Evolutionary conservation across 2,888 invertebrate species (phyloP).

Genomic region (Liopterus haemorrhoidalis): DNA sequence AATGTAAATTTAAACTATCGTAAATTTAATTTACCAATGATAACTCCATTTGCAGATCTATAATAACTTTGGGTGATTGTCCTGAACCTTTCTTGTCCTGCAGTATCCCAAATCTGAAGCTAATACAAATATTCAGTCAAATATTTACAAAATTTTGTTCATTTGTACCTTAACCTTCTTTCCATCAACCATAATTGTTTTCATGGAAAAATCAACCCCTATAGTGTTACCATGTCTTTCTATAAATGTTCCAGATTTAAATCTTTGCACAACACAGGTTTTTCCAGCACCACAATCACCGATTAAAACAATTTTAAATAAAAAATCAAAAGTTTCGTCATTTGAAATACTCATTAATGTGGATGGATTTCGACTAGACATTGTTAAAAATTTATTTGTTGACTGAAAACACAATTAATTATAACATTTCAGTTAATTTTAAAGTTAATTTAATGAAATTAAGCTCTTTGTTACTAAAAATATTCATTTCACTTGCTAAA

Average conservation of each 20-base stretch:
- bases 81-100: conserved; percentile 92
- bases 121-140: conserved; percentile 41
- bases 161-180: conserved; percentile 84
- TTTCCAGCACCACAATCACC: conserved; percentile 89
- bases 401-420: conserved; percentile 3
- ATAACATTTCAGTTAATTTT: too few relatives aligned
- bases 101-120: conserved; percentile 96
- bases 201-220: conserved; percentile 98
- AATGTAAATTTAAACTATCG: conserved; percentile 5
- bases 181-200: conserved; percentile 87
- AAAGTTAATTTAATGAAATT: too few relatives aligned
- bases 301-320: conserved; percentile 92
- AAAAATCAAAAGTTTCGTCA: conserved; percentile 84
- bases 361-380: conserved; percentile 70
- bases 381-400: conserved; percentile 47
- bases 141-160: conserved; percentile 21
- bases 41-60: conserved; percentile 93
- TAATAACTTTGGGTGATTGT: conserved; percentile 97
- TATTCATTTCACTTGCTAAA: too few relatives aligned
- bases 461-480: too few relatives aligned
- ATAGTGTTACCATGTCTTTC: conserved; percentile 95
- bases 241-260: conserved; percentile 91
- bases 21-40: conserved; percentile 60
- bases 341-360: conserved; percentile 66
- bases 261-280: conserved; percentile 92